phyloP scores from a whole-genome alignment of 2,888 invertebrate genomes.

The Cantharis flavilabris region DNA sequence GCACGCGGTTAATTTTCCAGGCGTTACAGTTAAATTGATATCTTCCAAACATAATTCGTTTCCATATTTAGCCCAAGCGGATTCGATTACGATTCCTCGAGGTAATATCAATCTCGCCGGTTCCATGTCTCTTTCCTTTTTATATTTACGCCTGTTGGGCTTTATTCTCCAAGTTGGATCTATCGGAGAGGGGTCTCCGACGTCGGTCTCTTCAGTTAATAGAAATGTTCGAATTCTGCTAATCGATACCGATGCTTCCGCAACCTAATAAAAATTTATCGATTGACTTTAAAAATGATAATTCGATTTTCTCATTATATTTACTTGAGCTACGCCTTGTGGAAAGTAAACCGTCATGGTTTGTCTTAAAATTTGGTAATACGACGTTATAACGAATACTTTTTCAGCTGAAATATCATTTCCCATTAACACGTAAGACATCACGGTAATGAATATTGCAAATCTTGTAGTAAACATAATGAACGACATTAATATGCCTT shows the following conservation, averaged over 20 bases:
- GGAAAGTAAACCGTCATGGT: constrained; percentile 66
- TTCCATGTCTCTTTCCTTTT: constrained; percentile 5
- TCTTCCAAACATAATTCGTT: constrained; percentile 53
- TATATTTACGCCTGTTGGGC: constrained; percentile 3
- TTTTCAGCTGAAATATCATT: constrained; percentile 54
- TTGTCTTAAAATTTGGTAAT: constrained; percentile 66
- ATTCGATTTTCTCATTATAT: not conserved
- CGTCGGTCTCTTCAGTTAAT: constrained; percentile 42
- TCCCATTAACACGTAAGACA: constrained; percentile 59
- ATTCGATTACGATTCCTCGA: constrained; percentile 30
- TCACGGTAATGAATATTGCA: constrained; percentile 70
- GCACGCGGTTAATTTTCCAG: constrained; percentile 59
- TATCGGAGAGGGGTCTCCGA: constrained; percentile 46
- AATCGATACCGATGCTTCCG: constrained; percentile 65
- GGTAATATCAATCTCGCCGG: constrained; percentile 17
- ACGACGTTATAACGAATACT: constrained; percentile 62
- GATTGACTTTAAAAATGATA: not conserved
- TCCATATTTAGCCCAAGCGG: constrained; percentile 41
- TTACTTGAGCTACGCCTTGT: constrained; percentile 60
- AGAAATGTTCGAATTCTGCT: constrained; percentile 47
- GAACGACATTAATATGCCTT: constrained; percentile 69
- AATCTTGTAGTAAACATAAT: constrained; percentile 75
- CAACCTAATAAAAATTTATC: constrained; percentile 41
- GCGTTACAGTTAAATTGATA: constrained; percentile 53
- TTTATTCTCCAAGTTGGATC: constrained; percentile 38